Base-by-base conservation (phyloP, 2,797 vertebrate species). In the Caiman crocodilus region DNA sequence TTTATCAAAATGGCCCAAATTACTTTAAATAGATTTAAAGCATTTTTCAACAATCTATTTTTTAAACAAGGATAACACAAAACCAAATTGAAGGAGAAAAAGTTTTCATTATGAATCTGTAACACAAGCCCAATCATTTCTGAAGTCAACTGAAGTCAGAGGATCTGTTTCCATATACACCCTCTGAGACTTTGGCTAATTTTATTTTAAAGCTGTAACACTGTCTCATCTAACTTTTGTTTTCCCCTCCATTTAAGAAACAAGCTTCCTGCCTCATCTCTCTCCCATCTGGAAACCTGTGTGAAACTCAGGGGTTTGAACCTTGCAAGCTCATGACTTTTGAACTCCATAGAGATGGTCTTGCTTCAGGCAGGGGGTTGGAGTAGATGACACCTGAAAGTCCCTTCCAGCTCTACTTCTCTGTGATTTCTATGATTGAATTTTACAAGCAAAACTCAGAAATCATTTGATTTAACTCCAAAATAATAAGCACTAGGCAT, bases 1-100 rank as follows among this genome's bases (percentile, higher is more conserved):
- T 95, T 92, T 93, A 73, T 93, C 93, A 83, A 95, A 96, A 92
- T 87, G 90, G 84, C 92, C 58, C 73, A 73, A 80, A 18, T 85
- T n/a, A 64, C 55, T 85, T 82, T 94, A 88, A 92, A 94, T 63
- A 87, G 77, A 57, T 26, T 20, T n/a, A 87, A 91, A 76, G 13
- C 26, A 42, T 76, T 96, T 87, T 21, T 50, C 87, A 74, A 60
- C 17, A 79, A n/a, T 58, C 50, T 76, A 23, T 84, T 92, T 94
- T 94, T 85, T 28, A 60, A 82, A 73, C 25, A 79, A 91, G 16
- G 63, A 15, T 35, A 85, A 42, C 13, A 42, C 25, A 7, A 71
- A 42, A 23, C 12, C 23, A 42, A 35, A 69, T 35, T 71, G 32
- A 23, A 23, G 21, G 32, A 35, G 5, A 23, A 42, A 71, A 65